phyloP scores from a whole-genome alignment of 2,797 vertebrate genomes.

The Chiloscyllium punctatum region DNA sequence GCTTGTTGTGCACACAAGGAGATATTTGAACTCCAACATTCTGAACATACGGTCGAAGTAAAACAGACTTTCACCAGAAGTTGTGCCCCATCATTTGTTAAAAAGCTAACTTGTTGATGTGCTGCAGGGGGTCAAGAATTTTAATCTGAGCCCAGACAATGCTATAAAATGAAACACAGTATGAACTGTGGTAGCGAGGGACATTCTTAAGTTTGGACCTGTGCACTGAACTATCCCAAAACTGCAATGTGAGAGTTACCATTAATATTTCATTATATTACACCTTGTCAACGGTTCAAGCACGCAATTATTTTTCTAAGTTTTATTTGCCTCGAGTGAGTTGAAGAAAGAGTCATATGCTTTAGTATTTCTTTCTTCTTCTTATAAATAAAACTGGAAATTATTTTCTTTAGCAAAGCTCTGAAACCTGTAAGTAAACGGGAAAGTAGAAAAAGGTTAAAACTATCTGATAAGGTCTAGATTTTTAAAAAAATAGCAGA shows the following conservation, averaged over 20 bases:
- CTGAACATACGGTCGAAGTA: not conserved
- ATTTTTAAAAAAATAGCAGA: not conserved
- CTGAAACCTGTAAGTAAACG: constrained; percentile 24
- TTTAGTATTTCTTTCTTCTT: not conserved
- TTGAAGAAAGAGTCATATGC: constrained; percentile 10
- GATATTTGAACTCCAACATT: not conserved
- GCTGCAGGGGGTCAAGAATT: constrained; percentile 36
- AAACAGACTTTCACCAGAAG: not conserved
- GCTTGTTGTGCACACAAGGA: not conserved
- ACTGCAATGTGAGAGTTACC: constrained; percentile 33
- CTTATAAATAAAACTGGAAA: constrained; percentile 25
- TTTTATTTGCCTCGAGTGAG: constrained; percentile 1
- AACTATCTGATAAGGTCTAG: not conserved
- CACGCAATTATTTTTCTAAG: constrained; percentile 35
- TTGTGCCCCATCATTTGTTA: not conserved
- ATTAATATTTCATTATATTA: constrained; percentile 33
- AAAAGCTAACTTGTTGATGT: constrained; percentile 34
- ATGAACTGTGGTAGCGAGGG: constrained; percentile 22
- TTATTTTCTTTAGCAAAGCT: constrained; percentile 22
- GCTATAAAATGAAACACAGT: constrained; percentile 18
- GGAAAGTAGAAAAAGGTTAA: not conserved
- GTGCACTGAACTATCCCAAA: constrained; percentile 14
- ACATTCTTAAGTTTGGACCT: constrained; percentile 21
- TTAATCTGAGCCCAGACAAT: constrained; percentile 17
- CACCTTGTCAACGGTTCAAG: constrained; percentile 32